Percentiles rank a stretch among this genome's conserved stretches.
Conservation (phyloP, 2,113 vertebrate genomes). For the Passerina amoena region DNA sequence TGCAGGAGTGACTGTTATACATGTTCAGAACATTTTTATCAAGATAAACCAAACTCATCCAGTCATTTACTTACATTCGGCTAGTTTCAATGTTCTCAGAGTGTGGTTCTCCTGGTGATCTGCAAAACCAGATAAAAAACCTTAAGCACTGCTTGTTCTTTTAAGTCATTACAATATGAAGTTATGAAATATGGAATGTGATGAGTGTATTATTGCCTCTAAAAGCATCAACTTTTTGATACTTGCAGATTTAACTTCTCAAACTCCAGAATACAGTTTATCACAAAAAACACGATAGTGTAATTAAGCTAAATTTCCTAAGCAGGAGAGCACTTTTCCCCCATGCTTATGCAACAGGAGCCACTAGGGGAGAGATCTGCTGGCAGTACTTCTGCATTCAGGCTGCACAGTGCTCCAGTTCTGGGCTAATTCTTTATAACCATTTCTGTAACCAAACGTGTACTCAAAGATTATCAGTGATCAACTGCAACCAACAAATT, state of each 20-base stretch:
- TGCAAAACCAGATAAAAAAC: slow-evolving; percentile 74
- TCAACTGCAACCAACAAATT: not conserved
- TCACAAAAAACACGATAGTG: not conserved
- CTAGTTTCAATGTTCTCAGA: slow-evolving; percentile 89
- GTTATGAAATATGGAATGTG: not conserved
- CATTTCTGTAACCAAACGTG: not conserved
- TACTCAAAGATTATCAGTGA: not conserved
- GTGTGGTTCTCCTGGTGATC: slow-evolving; percentile 84
- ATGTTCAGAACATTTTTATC: not conserved
- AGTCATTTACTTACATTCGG: slow-evolving; percentile 92
- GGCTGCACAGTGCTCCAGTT: not conserved
- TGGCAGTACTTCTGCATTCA: not conserved
- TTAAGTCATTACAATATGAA: not conserved
- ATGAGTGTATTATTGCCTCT: not conserved
- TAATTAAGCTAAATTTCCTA: not conserved
- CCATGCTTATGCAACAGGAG: not conserved
- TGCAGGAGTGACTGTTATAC: not conserved
- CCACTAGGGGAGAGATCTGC: not conserved
- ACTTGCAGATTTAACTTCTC: not conserved
- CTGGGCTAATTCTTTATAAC: not conserved
- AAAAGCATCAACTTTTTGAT: not conserved
- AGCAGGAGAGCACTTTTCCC: not conserved
- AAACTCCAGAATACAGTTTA: not conserved
- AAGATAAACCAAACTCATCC: not conserved
- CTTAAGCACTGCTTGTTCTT: not conserved